Evolutionary conservation across 2,113 vertebrate genomes (phyloP).

Genomic region (Neopipo cinnamomea): DNA sequence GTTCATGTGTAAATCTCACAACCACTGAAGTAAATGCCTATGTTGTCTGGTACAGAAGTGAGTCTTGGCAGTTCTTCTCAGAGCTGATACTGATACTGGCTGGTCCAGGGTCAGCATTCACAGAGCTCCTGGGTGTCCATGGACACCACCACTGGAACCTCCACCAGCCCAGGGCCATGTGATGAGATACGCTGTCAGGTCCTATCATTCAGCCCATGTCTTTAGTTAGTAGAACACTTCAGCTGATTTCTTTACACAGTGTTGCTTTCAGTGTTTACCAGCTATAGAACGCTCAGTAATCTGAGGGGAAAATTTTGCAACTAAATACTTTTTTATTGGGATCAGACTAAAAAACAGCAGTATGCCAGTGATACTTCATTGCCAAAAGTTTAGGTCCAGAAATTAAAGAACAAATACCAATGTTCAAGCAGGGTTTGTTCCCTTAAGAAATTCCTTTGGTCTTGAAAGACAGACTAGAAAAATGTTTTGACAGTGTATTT

Average conservation of each 20-base stretch:
- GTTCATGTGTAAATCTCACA: background rate
- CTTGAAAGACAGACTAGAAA: background rate
- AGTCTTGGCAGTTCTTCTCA: background rate
- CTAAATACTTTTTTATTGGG: background rate
- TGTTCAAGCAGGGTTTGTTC: background rate
- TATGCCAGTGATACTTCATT: background rate
- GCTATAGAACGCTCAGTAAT: background rate
- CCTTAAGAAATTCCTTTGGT: background rate
- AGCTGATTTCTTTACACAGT: background rate
- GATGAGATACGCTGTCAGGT: background rate
- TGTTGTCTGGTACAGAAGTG: background rate
- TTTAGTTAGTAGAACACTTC: background rate
- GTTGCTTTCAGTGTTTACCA: background rate
- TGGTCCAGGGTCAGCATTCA: background rate
- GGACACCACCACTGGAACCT: background rate
- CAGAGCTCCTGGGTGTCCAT: background rate
- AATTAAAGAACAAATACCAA: background rate
- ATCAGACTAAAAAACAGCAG: background rate
- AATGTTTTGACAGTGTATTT: background rate
- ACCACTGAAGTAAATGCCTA: background rate
- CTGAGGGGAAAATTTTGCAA: background rate
- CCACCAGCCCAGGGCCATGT: background rate
- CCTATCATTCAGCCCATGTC: background rate
- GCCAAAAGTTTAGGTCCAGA: background rate
- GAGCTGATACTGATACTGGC: background rate